These are phyloP conservation scores for Cyclina sinensis DNA, from an alignment of 1,140 invertebrate genomes.

Conservation along the genomic window DNA sequence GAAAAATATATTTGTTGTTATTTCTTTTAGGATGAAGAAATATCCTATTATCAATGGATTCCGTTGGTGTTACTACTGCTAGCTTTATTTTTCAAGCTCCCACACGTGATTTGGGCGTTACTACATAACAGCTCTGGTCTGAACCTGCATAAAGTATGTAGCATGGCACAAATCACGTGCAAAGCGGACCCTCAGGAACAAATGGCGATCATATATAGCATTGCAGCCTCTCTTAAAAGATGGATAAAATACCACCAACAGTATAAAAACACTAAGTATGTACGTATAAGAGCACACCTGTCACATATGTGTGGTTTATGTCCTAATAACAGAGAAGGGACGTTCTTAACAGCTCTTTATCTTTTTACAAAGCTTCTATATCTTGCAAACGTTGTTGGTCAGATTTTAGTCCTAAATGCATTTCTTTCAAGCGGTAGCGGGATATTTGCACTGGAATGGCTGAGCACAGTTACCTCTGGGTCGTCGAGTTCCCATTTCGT, in stretches of 20 bases:
- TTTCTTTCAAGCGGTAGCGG: conserved; percentile 79
- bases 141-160: conserved; percentile 87
- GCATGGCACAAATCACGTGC: conserved; percentile 84
- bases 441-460: conserved; percentile 86
- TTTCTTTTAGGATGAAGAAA: conserved; percentile 87
- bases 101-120: conserved; percentile 88
- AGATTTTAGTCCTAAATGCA: conserved; percentile 84
- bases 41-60: conserved; percentile 98
- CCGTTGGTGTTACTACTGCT: conserved; percentile 98
- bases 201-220: conserved; percentile 75
- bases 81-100: conserved; percentile 97
- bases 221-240: conserved; percentile 79
- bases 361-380: conserved; percentile 85
- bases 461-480: conserved; percentile 76
- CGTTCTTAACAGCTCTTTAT: conserved; percentile 79
- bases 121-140: conserved; percentile 73
- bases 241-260: conserved; percentile 80
- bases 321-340: conserved; percentile 86
- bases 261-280: conserved; percentile 76
- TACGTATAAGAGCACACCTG: conserved; percentile 74
- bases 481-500: conserved; percentile 84
- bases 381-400: conserved; percentile 81
- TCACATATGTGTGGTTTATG: conserved; percentile 77
- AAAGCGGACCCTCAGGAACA: conserved; percentile 77
- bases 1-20: too few relatives aligned